Conservation (phyloP, 2,797 vertebrate genomes). For the Limnodromus scolopaceus region DNA sequence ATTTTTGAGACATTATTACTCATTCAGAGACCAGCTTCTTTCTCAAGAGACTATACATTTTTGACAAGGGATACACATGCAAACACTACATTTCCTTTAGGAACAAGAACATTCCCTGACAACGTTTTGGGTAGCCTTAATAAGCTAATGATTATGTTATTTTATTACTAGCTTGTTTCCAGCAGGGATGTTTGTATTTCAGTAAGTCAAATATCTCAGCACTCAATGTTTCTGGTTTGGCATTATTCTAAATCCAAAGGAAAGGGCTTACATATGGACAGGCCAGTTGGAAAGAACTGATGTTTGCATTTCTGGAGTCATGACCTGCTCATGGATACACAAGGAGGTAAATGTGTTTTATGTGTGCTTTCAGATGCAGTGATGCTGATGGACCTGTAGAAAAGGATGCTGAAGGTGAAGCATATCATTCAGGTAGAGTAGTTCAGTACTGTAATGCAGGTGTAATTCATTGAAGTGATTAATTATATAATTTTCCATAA, state of each 20-base stretch:
- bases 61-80: background rate
- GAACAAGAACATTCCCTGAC: background rate
- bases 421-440: background rate
- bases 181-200: constrained; percentile 11
- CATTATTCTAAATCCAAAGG: background rate
- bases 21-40: background rate
- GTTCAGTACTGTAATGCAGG: background rate
- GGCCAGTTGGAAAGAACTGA: background rate
- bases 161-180: background rate
- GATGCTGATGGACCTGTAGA: background rate
- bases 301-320: background rate
- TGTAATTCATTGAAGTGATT: background rate
- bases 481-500: background rate
- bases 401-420: background rate
- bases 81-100: constrained; percentile 26
- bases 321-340: background rate
- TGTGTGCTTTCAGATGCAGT: background rate
- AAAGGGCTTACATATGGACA: background rate
- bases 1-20: constrained; percentile 4
- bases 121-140: background rate
- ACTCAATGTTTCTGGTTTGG: background rate
- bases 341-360: background rate
- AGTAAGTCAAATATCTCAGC: background rate
- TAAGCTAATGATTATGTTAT: background rate
- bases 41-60: background rate